These are phyloP conservation scores for Sminthurides bifidus DNA, from an alignment of 1,140 invertebrate species.

Conservation along the genomic window DNA sequence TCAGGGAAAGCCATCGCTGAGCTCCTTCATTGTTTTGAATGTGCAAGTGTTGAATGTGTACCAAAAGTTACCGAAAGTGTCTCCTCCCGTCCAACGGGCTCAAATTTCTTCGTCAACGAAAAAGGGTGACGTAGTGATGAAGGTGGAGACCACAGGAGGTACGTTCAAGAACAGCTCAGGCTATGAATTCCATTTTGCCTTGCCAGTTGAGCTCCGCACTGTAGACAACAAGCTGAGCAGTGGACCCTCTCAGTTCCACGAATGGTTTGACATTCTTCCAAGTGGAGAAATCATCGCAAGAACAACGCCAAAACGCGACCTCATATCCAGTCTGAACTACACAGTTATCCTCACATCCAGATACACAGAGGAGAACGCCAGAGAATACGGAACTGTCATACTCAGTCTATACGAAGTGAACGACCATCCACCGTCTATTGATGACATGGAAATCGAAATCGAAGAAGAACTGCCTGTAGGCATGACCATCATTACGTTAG, in stretches of 20 bases:
- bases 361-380: constrained; percentile 4
- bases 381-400: constrained; percentile 18
- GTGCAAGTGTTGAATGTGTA: constrained; percentile 73
- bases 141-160: constrained; percentile 17
- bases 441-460: constrained; percentile 29
- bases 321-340: constrained; percentile 17
- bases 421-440: constrained; percentile 20
- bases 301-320: constrained; percentile 11
- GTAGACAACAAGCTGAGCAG: constrained; percentile 20
- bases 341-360: constrained; percentile 23
- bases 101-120: constrained; percentile 63
- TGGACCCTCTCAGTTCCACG: constrained; percentile 8
- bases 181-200: constrained; percentile 20
- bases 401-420: constrained; percentile 30
- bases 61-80: constrained; percentile 76
- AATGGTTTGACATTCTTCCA: constrained; percentile 24
- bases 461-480: constrained; percentile 42
- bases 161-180: constrained; percentile 32
- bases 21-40: constrained; percentile 63
- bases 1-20: constrained; percentile 52
- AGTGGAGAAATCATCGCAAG: constrained; percentile 17
- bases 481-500: constrained; percentile 56
- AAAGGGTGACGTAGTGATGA: constrained; percentile 17
- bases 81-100: constrained; percentile 63
- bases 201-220: constrained; percentile 25